Base-by-base conservation (phyloP, 2,888 invertebrate species). In the Napeogenes sylphis region DNA sequence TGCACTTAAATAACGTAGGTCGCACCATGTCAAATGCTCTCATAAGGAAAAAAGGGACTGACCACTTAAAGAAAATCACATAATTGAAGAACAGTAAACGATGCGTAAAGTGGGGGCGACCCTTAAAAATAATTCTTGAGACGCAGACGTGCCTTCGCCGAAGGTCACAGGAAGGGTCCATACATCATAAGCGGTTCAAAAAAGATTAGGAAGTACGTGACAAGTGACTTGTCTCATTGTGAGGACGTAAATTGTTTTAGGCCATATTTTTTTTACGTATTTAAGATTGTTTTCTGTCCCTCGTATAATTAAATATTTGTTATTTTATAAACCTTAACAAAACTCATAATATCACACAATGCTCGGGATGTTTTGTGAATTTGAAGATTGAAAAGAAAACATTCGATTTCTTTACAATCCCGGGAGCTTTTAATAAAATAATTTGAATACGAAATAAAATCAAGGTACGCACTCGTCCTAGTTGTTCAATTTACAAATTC, bases 41-140 rank as follows among this genome's bases (percentile, higher is more conserved):
- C 62, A 58, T 75, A 75, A 74, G 70, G 75, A 74, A 77, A 78
- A 81, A 86, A 82, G 78, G 82, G 80, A 77, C 83, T 82, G 78
- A 84, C 85, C 87, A 87, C 87, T 89, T 88, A 83, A 83, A 87
- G 84, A 87, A 90, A 90, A 88, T 90, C 86, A 87, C 85, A 85
- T 88, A 89, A 89, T 90, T 90, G 90, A 84, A 87, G 89, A 87
- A 87, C 84, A 87, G 85, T 84, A 85, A 90, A 87, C 88, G 88
- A 82, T 77, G 87, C 86, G 89, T 84, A 80, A 89, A 89, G 86
- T 80, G 79, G 81, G 83, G 79, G 76, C 81, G 82, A 83, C 76
- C 77, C 75, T 76, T 78, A 64, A 75, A 78, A 77, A 78, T 76
- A 75, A 75, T 77, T 79, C 75, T 76, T 75, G 75, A 78, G 78